Conservation (phyloP, 2,888 invertebrate genomes). For the Caenorhabditis sp. region DNA sequence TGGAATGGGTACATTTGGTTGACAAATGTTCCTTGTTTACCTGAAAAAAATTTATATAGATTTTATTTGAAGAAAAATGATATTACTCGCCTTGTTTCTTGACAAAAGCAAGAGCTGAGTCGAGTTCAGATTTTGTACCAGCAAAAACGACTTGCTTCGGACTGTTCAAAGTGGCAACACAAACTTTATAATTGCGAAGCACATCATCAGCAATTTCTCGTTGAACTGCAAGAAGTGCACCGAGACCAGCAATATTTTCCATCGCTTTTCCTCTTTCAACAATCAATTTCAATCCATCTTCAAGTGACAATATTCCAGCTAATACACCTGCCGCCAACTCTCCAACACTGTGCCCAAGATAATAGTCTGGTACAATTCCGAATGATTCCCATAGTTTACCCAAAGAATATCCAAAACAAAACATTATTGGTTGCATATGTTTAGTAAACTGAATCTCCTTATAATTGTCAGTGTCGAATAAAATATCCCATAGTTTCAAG, state of each 20-base stretch:
- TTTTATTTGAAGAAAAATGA: too few relatives aligned
- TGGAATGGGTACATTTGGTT: constrained; percentile 62
- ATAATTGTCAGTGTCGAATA: constrained; percentile 36
- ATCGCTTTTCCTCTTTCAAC: constrained; percentile 54
- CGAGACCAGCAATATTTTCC: constrained; percentile 52
- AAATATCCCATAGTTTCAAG: constrained; percentile 32
- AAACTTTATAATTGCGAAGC: constrained; percentile 37
- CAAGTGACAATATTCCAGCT: constrained; percentile 48
- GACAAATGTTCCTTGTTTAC: constrained; percentile 52
- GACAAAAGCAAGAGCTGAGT: constrained; percentile 38
- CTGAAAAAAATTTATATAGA: constrained; percentile 13
- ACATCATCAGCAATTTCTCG: constrained; percentile 42
- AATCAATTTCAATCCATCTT: constrained; percentile 50
- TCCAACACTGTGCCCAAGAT: constrained; percentile 58
- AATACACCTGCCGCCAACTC: constrained; percentile 53
- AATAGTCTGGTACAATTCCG: constrained; percentile 45
- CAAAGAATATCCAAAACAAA: constrained; percentile 51
- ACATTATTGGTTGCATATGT: constrained; percentile 56
- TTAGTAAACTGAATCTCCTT: constrained; percentile 39
- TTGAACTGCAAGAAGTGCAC: constrained; percentile 57
- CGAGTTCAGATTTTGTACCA: constrained; percentile 42
- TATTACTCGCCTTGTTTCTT: constrained; percentile 28
- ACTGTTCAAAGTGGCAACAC: constrained; percentile 53
- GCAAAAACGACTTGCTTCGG: constrained; percentile 57
- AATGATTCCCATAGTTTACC: constrained; percentile 52